These are phyloP conservation scores for Channallabes apus DNA, from an alignment of 2,797 vertebrate species.

Conservation along the genomic window DNA sequence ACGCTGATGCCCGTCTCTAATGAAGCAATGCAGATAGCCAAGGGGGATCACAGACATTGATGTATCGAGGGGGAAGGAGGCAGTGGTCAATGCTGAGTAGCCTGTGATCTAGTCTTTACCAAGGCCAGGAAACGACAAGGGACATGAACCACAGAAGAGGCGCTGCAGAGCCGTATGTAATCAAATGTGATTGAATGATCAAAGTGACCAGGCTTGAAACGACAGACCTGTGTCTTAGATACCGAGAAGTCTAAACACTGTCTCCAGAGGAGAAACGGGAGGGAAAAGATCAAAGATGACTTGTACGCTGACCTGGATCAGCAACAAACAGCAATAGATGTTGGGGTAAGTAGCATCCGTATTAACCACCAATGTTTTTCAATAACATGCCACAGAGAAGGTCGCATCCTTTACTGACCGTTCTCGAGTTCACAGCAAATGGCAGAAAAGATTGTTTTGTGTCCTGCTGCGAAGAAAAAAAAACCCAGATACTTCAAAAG, in stretches of 20 bases:
- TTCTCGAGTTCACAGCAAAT: slow-evolving; percentile 20
- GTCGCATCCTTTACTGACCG: slow-evolving; percentile 20
- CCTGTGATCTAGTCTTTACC: slow-evolving; percentile 48
- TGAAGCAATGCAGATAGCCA: slow-evolving; percentile 37
- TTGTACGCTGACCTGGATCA: slow-evolving; percentile 37
- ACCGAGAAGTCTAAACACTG: slow-evolving; percentile 26
- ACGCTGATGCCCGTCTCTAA: slow-evolving; percentile 25
- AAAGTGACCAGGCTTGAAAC: slow-evolving; percentile 62
- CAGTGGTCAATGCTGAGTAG: slow-evolving; percentile 44
- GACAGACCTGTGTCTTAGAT: slow-evolving; percentile 54
- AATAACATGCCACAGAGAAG: slow-evolving; percentile 30
- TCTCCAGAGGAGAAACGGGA: slow-evolving; percentile 19
- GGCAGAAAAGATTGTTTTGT: slow-evolving; percentile 36
- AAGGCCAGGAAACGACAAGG: slow-evolving; percentile 36
- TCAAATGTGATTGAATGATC: slow-evolving; percentile 51
- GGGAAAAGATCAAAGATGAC: slow-evolving; percentile 39
- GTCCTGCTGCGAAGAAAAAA: slow-evolving; percentile 34
- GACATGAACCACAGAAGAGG: slow-evolving; percentile 20
- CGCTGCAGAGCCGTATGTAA: slow-evolving; percentile 15
- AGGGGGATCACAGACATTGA: slow-evolving; percentile 33
- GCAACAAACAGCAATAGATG: slow-evolving; percentile 22
- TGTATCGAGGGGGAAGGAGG: slow-evolving; percentile 20
- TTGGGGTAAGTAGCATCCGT: slow-evolving; percentile 27
- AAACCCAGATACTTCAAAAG: slow-evolving; percentile 39
- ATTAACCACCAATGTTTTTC: slow-evolving; percentile 34